Evolutionary conservation across 2,113 vertebrate species (phyloP), one percentile per base, ranked within the genome.

Genomic region (Tringa solitaria): DNA sequence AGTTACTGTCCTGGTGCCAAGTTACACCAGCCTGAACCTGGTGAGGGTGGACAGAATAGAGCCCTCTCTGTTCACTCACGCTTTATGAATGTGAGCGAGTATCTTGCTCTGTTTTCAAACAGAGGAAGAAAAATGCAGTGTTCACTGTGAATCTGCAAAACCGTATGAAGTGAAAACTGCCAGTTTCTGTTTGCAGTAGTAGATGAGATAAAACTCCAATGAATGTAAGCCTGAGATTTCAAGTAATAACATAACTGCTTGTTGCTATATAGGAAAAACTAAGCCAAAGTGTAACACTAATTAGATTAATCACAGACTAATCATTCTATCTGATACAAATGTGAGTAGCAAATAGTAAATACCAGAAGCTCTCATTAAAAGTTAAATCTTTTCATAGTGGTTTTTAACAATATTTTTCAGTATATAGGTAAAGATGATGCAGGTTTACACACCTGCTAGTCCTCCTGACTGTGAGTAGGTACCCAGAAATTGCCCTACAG

Each of bases 1-100:
- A 86, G 82, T n/a, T 50, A 5, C 87, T 96, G 92, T 88, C 5
- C n/a, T 35, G 21, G 83, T 92, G 95, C 93, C 93, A 96, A 95
- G 75, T 65, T 54, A 80, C 51, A 86, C 63, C 85, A 94, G 84
- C 3, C 88, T 93, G 93, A 61, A 96, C 85, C 85, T 95, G 83
- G 35, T 10, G 27, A 93, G 73, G 56, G 75, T 76, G 88, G 37
- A 43, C 72, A 79, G 92, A 94, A 95, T 56, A 93, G 88, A 97
- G 80, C 88, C 56, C 86, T 78, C 96, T 94, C 64, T 95, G 88
- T 94, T 96, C 88, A 2, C 72, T 60, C 11, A 0, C 33, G 54
- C 56, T 81, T 81, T 75, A 4, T 41, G 76, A 92, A 88, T 87
- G 93, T 50, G 53, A 84, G 81, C 12, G 22, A 76, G 78, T 68